phyloP scores from a whole-genome alignment of 92 coral and sea anemone genomes.

The Ricordea florida region DNA sequence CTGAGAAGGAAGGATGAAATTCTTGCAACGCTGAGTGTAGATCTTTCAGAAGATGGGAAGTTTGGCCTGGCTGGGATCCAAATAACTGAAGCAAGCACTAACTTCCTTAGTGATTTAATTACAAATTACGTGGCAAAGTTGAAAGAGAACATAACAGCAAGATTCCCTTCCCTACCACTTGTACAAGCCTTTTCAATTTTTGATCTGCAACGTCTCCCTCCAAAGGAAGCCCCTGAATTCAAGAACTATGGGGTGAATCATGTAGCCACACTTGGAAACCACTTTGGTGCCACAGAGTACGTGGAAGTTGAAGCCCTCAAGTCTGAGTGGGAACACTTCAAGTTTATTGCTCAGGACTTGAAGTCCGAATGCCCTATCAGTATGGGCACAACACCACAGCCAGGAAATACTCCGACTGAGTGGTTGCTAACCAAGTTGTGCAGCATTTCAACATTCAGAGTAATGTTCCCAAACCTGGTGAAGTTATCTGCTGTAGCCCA shows the following conservation, averaged over 20 bases:
- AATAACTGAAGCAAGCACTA: constrained; percentile 35
- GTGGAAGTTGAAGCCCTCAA: constrained; percentile 47
- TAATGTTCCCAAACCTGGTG: constrained; percentile 48
- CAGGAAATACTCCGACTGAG: constrained; percentile 29
- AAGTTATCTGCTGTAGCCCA: constrained; percentile 45
- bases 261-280: constrained; percentile 30
- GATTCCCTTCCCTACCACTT: constrained; percentile 55
- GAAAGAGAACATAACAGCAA: constrained; percentile 52
- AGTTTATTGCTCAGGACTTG: constrained; percentile 48
- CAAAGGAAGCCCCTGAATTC: constrained; percentile 47
- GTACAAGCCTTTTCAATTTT: constrained; percentile 48
- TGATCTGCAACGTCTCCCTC: constrained; percentile 29
- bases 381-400: constrained; percentile 23
- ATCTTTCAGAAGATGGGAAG: constrained; percentile 40
- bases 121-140: constrained; percentile 40
- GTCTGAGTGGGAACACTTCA: constrained; percentile 49
- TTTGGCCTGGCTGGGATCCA: constrained; percentile 37
- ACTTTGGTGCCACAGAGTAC: constrained; percentile 46
- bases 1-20: constrained; percentile 31
- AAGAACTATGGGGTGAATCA: constrained; percentile 40
- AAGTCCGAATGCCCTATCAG: constrained; percentile 44
- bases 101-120: constrained; percentile 10
- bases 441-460: constrained; percentile 30
- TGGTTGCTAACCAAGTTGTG: constrained; percentile 57
- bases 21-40: constrained; percentile 32